Evolutionary conservation across 1,140 invertebrate genomes (phyloP), one percentile per base, ranked within the genome.

Genomic region (Arctopsyche grandis): DNA sequence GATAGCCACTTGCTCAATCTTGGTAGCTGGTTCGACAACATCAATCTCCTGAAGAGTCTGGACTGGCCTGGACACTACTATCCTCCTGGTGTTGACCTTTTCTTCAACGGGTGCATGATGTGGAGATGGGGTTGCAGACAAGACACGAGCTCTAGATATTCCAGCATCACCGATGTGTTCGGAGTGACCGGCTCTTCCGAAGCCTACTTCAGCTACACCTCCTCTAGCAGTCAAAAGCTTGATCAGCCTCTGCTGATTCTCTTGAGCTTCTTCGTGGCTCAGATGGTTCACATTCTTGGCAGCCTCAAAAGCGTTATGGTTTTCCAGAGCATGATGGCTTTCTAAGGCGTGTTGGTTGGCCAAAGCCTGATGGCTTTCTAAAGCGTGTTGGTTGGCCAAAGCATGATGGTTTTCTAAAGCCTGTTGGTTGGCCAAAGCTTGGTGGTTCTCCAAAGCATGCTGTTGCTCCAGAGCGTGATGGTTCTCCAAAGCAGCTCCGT

Each of bases 1-100:
- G 58, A 83, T 63, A 16, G 78, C 78, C 12, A 81, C 79, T 44
- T 70, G 16, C 26, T 80, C 77, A n/a, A 81, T 43, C 52, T 80
- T 83, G 48, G 85, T 84, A 10, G 85, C 86, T 5, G 85, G 86
- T 78, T 87, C 86, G 14, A 85, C 86, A 0, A 87, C 86, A 66
- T 86, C 87, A 1, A 90, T 85, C 70, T 89, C 84, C 71, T 89
- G 89, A 12, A 92, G 85, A 1, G 91, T 92, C 82, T 92, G 90
- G 76, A 91, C 90, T 0, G 91, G 91, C 77, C 91, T 86, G 77
- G 89, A 90, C 5, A 92, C 88, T 10, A 92, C 91, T 69, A 92
- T 90, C 48, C 91, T 88, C 66, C 91, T 86, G 38, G 91, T 92
- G 60, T 90, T 89, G 48, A 91, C 89, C 44, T 88, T 89, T 83